Percentiles rank a stretch among this genome's conserved stretches.
These are phyloP conservation scores for Yponomeuta cagnagella DNA, from an alignment of 2,888 invertebrate genomes.

Conservation along the genomic window DNA sequence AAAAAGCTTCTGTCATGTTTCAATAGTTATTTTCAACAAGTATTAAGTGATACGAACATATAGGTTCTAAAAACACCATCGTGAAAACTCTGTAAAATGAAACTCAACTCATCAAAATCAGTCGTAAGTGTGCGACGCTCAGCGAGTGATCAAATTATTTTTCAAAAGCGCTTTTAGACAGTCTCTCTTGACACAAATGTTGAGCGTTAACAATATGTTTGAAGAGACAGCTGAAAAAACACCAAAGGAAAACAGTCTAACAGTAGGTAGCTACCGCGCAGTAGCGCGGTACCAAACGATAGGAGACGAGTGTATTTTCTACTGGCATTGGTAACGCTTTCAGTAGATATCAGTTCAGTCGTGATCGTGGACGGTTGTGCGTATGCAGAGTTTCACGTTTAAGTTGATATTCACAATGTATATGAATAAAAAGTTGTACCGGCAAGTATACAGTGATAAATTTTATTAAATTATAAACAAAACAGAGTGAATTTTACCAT, in stretches of 20 bases:
- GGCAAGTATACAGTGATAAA: too few relatives aligned
- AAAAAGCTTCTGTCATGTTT: too few relatives aligned
- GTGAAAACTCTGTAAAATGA: too few relatives aligned
- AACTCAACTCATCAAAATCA: too few relatives aligned
- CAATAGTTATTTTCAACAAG: too few relatives aligned
- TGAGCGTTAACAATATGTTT: neutral
- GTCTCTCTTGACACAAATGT: neutral
- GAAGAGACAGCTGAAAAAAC: neutral
- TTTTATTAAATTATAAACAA: too few relatives aligned
- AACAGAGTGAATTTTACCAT: neutral
- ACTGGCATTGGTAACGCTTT: neutral
- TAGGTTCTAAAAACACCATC: too few relatives aligned
- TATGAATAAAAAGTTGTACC: neutral
- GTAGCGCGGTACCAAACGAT: neutral
- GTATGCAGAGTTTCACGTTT: neutral
- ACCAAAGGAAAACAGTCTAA: neutral
- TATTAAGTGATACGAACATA: too few relatives aligned
- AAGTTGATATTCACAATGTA: neutral
- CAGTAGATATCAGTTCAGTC: neutral
- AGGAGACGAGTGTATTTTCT: neutral
- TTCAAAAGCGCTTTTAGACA: neutral
- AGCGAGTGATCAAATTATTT: neutral
- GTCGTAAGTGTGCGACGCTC: too few relatives aligned
- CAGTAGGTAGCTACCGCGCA: neutral
- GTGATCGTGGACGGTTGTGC: neutral